These are phyloP conservation scores for Pseudois nayaur DNA, from an alignment of 2,113 vertebrate genomes.

Conservation along the genomic window DNA sequence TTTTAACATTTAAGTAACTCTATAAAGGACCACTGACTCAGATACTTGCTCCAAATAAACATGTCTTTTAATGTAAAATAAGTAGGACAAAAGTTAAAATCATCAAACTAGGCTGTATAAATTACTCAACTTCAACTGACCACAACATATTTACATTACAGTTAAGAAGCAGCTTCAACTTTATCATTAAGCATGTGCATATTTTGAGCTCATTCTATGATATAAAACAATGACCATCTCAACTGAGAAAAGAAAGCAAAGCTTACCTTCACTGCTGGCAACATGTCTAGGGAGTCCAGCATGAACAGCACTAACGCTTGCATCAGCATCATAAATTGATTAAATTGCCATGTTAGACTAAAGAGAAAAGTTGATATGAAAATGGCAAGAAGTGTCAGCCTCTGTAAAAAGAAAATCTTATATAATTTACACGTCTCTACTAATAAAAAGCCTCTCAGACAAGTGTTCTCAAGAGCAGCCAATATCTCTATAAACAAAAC, in stretches of 20 bases:
- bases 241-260: not conserved
- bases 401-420: slow-evolving; percentile 79
- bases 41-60: not conserved
- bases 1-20: not conserved
- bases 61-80: not conserved
- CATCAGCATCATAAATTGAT: slow-evolving; percentile 95
- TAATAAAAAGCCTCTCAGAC: not conserved
- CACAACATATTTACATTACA: not conserved
- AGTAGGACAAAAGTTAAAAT: not conserved
- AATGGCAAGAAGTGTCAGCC: slow-evolving; percentile 86
- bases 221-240: not conserved
- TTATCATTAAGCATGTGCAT: not conserved
- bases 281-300: slow-evolving; percentile 89
- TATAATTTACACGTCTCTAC: not conserved
- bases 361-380: slow-evolving; percentile 93
- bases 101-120: not conserved
- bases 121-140: not conserved
- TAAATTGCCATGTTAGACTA: slow-evolving; percentile 98
- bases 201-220: not conserved
- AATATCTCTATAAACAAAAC: not conserved
- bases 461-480: slow-evolving; percentile 35
- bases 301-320: slow-evolving; percentile 91
- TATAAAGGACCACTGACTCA: not conserved
- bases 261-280: slow-evolving; percentile 88
- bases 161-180: not conserved